A percentile compares a stretch with the other conserved stretches of the same genome.
phyloP scores from a whole-genome alignment of 1,140 invertebrate species.

The Paramacrobiotus metropolitanus region DNA sequence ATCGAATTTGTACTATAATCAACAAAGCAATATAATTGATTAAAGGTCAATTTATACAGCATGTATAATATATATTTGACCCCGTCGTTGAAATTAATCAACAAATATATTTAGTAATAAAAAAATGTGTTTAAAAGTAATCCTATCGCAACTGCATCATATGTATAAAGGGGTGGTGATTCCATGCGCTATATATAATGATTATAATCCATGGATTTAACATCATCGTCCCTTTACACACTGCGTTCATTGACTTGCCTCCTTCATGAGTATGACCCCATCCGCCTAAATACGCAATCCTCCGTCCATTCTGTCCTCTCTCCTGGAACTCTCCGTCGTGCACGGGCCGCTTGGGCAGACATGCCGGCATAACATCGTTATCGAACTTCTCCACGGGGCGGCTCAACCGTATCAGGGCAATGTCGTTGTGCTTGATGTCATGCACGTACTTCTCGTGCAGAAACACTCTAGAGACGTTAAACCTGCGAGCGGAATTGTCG shows the following conservation, averaged over 20 bases:
- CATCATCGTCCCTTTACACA: too few relatives aligned
- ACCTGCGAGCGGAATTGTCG: neutral
- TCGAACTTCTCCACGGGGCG: neutral
- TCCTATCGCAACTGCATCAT: too few relatives aligned
- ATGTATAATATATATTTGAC: too few relatives aligned
- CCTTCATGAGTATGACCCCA: neutral
- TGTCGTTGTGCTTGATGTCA: neutral
- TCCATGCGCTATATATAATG: too few relatives aligned
- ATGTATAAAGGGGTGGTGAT: too few relatives aligned
- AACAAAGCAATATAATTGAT: too few relatives aligned
- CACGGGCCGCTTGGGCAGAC: neutral
- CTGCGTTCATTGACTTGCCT: neutral
- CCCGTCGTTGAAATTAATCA: too few relatives aligned
- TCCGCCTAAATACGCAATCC: neutral
- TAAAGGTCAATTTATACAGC: too few relatives aligned
- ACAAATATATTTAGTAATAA: too few relatives aligned
- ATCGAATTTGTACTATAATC: neutral
- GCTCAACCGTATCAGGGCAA: neutral
- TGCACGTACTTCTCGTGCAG: neutral
- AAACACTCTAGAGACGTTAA: neutral
- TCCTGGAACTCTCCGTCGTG: neutral
- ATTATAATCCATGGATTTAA: too few relatives aligned
- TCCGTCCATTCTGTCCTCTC: neutral
- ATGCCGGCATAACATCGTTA: neutral
- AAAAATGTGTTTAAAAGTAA: too few relatives aligned